phyloP scores from a whole-genome alignment of 2,113 vertebrate species.

The Cygnus atratus region DNA sequence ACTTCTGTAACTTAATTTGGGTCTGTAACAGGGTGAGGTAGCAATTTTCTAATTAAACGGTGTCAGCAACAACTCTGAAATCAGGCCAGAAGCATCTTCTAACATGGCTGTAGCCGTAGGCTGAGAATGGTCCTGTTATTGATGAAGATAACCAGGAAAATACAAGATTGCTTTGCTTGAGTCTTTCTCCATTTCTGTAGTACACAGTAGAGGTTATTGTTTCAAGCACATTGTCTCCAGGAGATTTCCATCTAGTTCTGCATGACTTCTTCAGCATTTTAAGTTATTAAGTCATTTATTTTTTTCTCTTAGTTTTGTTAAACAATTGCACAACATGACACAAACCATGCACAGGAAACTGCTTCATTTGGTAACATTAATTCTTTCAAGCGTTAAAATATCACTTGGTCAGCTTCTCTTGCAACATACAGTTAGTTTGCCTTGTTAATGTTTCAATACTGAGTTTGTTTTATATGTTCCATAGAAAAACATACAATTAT shows the following conservation, averaged over 20 bases:
- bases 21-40: background rate
- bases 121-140: background rate
- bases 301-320: background rate
- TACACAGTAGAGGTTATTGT: background rate
- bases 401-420: background rate
- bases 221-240: background rate
- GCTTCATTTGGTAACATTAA: background rate
- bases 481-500: background rate
- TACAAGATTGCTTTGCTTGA: background rate
- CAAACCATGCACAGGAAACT: background rate
- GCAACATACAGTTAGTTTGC: background rate
- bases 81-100: background rate
- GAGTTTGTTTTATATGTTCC: background rate
- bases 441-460: background rate
- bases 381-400: background rate
- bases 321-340: background rate
- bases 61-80: background rate
- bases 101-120: background rate
- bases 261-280: background rate
- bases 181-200: background rate
- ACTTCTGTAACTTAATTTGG: background rate
- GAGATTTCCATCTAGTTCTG: background rate
- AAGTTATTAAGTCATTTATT: background rate
- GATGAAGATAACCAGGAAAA: background rate
- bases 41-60: background rate